Evolutionary conservation across 2,797 vertebrate species (phyloP).

Genomic region (Lepidocolaptes lacrymiger): DNA sequence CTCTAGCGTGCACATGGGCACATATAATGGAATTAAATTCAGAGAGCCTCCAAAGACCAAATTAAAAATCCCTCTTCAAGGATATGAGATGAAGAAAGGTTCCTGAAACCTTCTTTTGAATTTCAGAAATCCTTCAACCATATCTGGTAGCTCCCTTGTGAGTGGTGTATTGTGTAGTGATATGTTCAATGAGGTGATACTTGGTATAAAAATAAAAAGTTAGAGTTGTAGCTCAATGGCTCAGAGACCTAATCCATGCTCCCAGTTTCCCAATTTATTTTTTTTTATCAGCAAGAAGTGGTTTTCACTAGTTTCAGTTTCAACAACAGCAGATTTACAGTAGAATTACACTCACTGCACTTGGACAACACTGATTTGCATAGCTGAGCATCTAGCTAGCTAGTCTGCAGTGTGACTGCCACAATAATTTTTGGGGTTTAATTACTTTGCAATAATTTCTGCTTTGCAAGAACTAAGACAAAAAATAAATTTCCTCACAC

Average conservation of each 20-base stretch:
- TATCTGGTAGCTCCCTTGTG: neutral
- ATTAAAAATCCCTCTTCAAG: neutral
- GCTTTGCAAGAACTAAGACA: neutral
- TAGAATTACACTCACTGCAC: neutral
- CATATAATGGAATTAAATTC: neutral
- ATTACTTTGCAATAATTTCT: neutral
- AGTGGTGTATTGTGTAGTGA: neutral
- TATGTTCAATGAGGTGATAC: neutral
- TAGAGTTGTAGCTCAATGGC: neutral
- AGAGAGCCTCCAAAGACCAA: neutral
- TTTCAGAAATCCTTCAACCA: neutral
- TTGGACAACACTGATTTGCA: neutral
- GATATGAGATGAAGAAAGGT: neutral
- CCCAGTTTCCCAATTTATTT: neutral
- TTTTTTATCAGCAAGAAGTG: neutral
- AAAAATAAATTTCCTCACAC: neutral
- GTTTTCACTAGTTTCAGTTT: neutral
- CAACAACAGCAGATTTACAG: neutral
- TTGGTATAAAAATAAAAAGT: neutral
- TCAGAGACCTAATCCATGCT: neutral
- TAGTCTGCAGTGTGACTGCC: neutral
- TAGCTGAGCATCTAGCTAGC: neutral
- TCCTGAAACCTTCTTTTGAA: neutral
- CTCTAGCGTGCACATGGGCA: neutral
- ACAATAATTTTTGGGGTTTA: neutral